Conservation (phyloP, 2,797 vertebrate species). For the Rousettus madagascariensis region DNA sequence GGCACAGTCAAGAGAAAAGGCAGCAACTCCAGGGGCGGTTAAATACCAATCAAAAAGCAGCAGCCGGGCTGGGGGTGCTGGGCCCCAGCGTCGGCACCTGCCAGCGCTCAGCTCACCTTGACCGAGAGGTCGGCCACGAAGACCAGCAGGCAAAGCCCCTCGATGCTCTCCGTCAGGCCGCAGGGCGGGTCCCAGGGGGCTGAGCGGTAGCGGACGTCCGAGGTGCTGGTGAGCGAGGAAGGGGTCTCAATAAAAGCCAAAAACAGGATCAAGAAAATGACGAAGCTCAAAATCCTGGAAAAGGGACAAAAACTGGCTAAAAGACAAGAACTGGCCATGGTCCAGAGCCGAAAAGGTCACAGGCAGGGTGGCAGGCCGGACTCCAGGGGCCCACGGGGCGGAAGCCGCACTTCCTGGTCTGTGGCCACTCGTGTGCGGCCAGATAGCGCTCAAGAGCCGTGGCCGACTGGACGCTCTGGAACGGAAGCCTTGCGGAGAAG, state of each 20-base stretch:
- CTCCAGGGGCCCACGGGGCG: rapidly evolving
- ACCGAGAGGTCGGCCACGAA: slow-evolving; percentile 88
- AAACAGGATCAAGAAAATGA: slow-evolving; percentile 89
- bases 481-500: neutral
- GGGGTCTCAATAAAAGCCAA: slow-evolving; percentile 94
- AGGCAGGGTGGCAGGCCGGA: rapidly evolving
- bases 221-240: slow-evolving; percentile 90
- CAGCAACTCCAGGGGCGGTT: rapidly evolving
- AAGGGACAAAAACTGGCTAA: neutral
- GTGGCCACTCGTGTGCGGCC: rapidly evolving
- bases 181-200: slow-evolving; percentile 90
- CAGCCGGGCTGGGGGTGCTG: rapidly evolving
- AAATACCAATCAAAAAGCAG: too few species aligned
- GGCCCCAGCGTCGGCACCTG: neutral
- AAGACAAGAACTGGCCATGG: neutral
- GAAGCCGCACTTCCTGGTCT: rapidly evolving
- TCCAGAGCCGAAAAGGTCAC: rapidly evolving
- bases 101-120: slow-evolving; percentile 86
- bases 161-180: slow-evolving; percentile 90
- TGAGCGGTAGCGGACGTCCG: slow-evolving; percentile 88
- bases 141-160: slow-evolving; percentile 90
- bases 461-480: neutral
- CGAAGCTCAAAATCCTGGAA: slow-evolving; percentile 87
- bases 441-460: rapidly evolving
- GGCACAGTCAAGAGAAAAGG: neutral